Percentiles rank a stretch among this genome's conserved stretches.
These are phyloP conservation scores for Drosophila ironensis DNA, from an alignment of 1,140 invertebrate species.

Conservation along the genomic window DNA sequence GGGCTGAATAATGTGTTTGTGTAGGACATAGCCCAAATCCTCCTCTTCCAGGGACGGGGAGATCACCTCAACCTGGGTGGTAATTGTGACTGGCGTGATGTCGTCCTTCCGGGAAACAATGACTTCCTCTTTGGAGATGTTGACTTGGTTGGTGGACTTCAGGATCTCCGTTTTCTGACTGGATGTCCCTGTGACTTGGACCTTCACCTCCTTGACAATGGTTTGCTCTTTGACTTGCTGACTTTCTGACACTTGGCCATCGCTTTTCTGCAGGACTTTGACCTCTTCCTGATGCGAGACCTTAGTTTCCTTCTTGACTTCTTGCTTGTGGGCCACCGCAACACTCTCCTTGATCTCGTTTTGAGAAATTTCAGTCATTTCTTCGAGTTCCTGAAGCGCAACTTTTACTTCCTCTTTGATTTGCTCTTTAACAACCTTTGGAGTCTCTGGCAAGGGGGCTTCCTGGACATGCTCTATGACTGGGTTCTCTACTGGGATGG, in stretches of 20 bases:
- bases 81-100: background rate
- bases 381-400: background rate
- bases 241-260: background rate
- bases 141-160: constrained; percentile 3
- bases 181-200: constrained; percentile 2
- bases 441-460: background rate
- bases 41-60: constrained; percentile 41
- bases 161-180: constrained; percentile 7
- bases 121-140: constrained; percentile 5
- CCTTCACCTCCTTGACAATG: background rate
- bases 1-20: constrained; percentile 66
- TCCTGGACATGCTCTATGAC: background rate
- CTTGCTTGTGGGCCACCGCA: background rate
- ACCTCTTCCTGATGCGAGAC: background rate
- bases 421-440: background rate
- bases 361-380: background rate
- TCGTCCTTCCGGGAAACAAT: background rate
- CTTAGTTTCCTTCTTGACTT: background rate
- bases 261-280: background rate
- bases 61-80: background rate
- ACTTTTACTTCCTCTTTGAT: background rate
- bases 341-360: background rate
- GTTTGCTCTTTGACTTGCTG: background rate
- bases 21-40: constrained; percentile 69
- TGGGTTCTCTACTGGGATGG: background rate